These are phyloP conservation scores for Limnothrissa miodon DNA, from an alignment of 2,113 vertebrate species.

Conservation along the genomic window DNA sequence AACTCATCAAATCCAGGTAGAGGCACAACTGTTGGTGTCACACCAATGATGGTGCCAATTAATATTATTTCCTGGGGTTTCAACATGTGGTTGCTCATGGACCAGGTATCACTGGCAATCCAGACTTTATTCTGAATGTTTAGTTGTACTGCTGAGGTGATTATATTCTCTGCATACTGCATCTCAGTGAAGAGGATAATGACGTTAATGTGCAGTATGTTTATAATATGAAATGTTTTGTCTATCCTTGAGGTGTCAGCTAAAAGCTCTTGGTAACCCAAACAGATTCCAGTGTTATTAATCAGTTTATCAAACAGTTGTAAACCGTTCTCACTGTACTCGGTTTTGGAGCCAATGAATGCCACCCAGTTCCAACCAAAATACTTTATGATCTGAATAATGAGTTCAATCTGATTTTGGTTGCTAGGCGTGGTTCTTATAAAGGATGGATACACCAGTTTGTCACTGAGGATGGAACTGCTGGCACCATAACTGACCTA, in stretches of 20 bases:
- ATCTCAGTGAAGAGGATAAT: constrained; percentile 60
- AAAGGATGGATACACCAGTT: constrained; percentile 74
- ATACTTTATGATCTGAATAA: constrained; percentile 65
- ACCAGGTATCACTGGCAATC: constrained; percentile 57
- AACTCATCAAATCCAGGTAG: constrained; percentile 65
- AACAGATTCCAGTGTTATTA: constrained; percentile 50
- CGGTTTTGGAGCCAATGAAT: constrained; percentile 63
- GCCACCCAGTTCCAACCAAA: constrained; percentile 83
- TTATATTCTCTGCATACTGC: constrained; percentile 43
- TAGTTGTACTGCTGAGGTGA: constrained; percentile 63
- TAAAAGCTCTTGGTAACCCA: constrained; percentile 68
- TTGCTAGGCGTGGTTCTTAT: constrained; percentile 77
- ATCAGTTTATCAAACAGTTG: constrained; percentile 60
- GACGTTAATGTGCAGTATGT: constrained; percentile 45
- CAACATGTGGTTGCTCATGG: constrained; percentile 38
- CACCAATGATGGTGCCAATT: constrained; percentile 73
- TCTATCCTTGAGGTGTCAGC: background rate
- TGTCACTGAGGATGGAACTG: constrained; percentile 61
- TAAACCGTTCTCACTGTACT: constrained; percentile 61
- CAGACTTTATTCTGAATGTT: constrained; percentile 77
- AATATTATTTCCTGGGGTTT: constrained; percentile 59
- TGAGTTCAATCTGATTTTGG: constrained; percentile 64
- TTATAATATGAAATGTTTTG: constrained; percentile 56
- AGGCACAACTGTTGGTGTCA: constrained; percentile 52
- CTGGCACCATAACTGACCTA: constrained; percentile 80